A percentile compares a stretch with the other conserved stretches of the same genome.
Conservation (phyloP, 2,888 invertebrate species). For the Apodemia duryi region DNA sequence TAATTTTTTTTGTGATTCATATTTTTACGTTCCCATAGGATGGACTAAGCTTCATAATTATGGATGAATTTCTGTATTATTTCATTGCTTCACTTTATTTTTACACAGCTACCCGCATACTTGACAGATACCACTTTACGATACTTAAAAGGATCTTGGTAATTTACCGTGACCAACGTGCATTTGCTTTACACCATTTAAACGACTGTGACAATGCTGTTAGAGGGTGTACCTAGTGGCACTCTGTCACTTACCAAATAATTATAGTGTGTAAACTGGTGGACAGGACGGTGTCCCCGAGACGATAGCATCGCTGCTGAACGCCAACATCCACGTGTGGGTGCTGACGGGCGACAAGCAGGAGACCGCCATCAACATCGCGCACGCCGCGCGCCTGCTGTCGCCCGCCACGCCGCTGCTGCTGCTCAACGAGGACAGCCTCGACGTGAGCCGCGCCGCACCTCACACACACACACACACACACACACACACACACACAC, state of each 20-base stretch:
- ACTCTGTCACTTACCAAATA: no score
- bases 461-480: not conserved
- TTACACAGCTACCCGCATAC: no score
- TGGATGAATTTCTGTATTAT: no score
- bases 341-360: conserved; percentile 99
- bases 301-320: conserved; percentile 93
- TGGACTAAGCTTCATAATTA: no score
- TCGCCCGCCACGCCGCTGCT: conserved; percentile 91
- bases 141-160: no score
- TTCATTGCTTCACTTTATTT: no score
- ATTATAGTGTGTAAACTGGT: not conserved
- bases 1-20: no score
- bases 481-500: not conserved
- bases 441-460: conserved; percentile 80
- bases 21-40: no score
- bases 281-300: conserved; percentile 91
- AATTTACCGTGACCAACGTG: no score
- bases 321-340: conserved; percentile 98
- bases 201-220: not conserved
- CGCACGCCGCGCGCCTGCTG: conserved; percentile 94
- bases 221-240: not conserved
- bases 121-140: no score
- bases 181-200: no score
- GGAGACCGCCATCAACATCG: conserved; percentile 99
- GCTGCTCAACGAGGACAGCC: conserved; percentile 92